A percentile compares a stretch with the other conserved stretches of the same genome.
phyloP scores from a whole-genome alignment of 2,888 invertebrate genomes.

The Cephus rjabovi region DNA sequence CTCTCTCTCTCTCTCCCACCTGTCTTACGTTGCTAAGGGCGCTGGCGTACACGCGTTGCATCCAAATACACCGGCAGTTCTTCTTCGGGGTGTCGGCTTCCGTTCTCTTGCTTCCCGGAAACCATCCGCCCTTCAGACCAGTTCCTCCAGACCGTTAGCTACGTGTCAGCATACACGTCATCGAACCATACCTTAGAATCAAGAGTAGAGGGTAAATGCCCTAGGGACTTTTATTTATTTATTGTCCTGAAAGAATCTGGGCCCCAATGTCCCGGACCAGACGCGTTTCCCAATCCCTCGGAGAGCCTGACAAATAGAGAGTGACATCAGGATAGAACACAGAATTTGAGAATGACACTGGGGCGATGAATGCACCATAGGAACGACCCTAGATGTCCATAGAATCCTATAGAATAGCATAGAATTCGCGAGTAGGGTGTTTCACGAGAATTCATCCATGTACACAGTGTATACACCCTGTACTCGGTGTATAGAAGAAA shows the following conservation, averaged over 20 bases:
- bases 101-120: background rate
- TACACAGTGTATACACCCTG: conserved; percentile 24
- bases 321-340: background rate
- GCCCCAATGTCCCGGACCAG: background rate
- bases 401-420: conserved; percentile 13
- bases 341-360: background rate
- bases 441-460: conserved; percentile 48
- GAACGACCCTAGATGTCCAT: background rate
- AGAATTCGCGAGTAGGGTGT: conserved; percentile 48
- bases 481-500: background rate
- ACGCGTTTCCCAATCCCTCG: background rate
- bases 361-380: background rate
- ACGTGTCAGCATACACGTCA: background rate
- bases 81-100: background rate
- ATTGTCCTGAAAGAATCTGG: background rate
- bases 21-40: background rate
- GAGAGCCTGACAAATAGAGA: background rate
- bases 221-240: background rate
- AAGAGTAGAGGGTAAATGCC: background rate
- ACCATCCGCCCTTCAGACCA: background rate
- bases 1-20: background rate
- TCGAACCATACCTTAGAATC: background rate
- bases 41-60: conserved; percentile 8
- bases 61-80: conserved; percentile 2
- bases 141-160: background rate